A percentile compares a stretch with the other conserved stretches of the same genome.
These are phyloP conservation scores for Rhadinocentrus ornatus DNA, from an alignment of 2,797 vertebrate species.

Conservation along the genomic window DNA sequence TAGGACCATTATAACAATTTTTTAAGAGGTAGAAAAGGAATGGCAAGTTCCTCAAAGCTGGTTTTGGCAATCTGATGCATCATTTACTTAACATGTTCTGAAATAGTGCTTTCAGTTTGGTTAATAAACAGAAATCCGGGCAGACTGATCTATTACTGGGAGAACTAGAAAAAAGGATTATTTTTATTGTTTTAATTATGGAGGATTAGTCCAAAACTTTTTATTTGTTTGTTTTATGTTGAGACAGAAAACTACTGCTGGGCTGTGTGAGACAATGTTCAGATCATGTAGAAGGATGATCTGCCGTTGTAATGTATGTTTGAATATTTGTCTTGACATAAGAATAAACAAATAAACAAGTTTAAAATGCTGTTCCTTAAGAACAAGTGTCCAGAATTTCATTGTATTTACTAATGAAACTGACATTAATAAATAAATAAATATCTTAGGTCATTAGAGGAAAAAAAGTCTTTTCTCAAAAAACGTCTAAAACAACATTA, in stretches of 20 bases:
- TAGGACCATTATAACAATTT: background rate
- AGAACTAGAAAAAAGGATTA: background rate
- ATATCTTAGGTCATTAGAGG: too few species aligned
- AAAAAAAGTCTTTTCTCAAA: too few species aligned
- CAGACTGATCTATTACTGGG: background rate
- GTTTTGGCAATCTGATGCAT: background rate
- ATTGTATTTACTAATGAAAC: too few species aligned
- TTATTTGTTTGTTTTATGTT: constrained; percentile 8
- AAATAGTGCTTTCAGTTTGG: background rate
- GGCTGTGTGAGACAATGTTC: constrained; percentile 8
- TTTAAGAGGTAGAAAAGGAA: background rate
- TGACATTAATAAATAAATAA: too few species aligned
- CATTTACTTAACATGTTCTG: background rate
- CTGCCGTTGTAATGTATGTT: constrained; percentile 18
- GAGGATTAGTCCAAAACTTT: constrained; percentile 1
- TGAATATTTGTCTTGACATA: constrained; percentile 1
- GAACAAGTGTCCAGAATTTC: too few species aligned
- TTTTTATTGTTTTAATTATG: constrained; percentile 10
- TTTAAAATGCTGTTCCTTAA: too few species aligned
- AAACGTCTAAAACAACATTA: too few species aligned
- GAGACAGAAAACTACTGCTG: constrained; percentile 1
- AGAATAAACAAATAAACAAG: background rate
- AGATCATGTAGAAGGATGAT: background rate
- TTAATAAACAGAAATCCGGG: background rate
- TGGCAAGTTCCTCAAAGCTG: background rate